Evolutionary conservation across 2,797 vertebrate species (phyloP), one percentile per base, ranked within the genome.

Genomic region (Hyperoplus lanceolatus): DNA sequence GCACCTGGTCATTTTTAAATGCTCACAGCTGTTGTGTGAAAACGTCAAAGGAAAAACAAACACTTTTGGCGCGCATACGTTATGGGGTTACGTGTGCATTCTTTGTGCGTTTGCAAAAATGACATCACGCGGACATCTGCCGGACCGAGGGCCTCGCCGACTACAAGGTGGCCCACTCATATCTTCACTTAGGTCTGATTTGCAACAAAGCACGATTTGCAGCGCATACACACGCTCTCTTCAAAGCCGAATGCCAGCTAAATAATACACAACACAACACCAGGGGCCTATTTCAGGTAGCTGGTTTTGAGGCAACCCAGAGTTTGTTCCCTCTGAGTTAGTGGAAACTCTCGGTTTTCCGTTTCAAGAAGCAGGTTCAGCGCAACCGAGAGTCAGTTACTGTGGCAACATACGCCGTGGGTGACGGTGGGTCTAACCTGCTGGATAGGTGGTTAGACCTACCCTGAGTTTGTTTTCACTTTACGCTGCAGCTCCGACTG

Each of bases 11-110:
- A 77, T 72, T 59, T 80, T 60, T 88, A 87, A 92, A 86, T 4
- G 56, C 82, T 56, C 73, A 38, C 91, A 90, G 82, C 90, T 92
- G 92, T 53, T 38, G 68, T 54, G 75, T 66, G 56, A 79, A 89
- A 80, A 65, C 14, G 55, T 18, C 38, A 75, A 63, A 72, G n/a
- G n/a, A 55, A 63, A 79, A 60, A 70, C 43, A 72, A 78, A 80
- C 71, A 43, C 48, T 72, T 43, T 59, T 29, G 29, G 65, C 0
- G 46, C 0, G 10, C 76, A 38, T 48, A 41, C 13, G 29, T 56
- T n/a, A 1, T 15, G 36, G 15, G 36, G 6, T 14, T 10, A 18
- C 29, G 29, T 29, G 29, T 29, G 29, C 29, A 29, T 29, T 46
- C 14, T 54, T 18, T 39, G 38, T 29, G 69, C 57, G 4, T 75